Evolutionary conservation across 2,888 invertebrate species (phyloP), one percentile per base, ranked within the genome.

Genomic region (Podotricha telesiphe): DNA sequence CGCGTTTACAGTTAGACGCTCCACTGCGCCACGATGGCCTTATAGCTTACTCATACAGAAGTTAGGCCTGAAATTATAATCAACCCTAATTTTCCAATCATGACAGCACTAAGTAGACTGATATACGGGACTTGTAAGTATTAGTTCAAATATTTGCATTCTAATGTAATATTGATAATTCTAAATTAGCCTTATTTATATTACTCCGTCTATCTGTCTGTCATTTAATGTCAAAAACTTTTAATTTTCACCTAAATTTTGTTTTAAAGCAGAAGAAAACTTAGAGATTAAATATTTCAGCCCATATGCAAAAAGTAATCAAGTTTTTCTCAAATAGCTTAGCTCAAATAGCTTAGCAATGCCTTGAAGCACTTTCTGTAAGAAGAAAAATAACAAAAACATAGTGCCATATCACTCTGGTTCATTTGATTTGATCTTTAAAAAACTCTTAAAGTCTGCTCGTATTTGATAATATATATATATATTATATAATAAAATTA

Each of bases 91-190:
- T 34, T 55, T 17, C 55, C 34, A 11, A 17, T 34, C 34, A 55
- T 55, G 55, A 34, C 17, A 55, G 55, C 55, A 17, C 55, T 55
- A 55, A 55, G 55, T 55, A 55, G 17, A 5, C 17, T 55, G 55
- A 34, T 11, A 55, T 55, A 6, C 17, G 55, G 34, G 55, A 17
- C n/a, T 17, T 34, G 53, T 34, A 28, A n/a, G 53, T 28, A 34
- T 34, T 55, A 55, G 55, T 17, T 55, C 17, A 34, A 55, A 55
- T 34, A 34, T 55, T 55, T 34, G 34, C 34, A 34, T 55, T 5
- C 5, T 34, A 17, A 37, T 5, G n/a, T 17, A 55, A 37, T 34
- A 37, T 17, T 34, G 11, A 7, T 51, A 53, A 53, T 34, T 10
- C 17, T 10, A 8, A 55, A 55, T 34, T 37, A 37, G 5, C n/a